Conservation (phyloP, 37 sponge, comb jelly and placozoan genomes). For the Chondrilla cf. caribensis region DNA sequence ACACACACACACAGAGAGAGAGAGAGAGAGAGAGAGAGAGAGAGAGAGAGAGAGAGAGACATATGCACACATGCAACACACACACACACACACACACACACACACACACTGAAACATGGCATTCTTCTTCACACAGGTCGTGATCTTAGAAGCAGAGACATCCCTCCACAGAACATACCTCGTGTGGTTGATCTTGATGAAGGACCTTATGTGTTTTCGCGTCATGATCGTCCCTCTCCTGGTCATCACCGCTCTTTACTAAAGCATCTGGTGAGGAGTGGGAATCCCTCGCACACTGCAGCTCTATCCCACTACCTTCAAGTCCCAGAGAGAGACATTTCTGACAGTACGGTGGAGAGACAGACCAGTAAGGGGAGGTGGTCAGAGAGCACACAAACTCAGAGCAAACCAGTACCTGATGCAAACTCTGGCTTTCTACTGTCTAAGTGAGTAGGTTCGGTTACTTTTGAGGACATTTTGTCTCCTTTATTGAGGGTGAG, state of each 20-base stretch:
- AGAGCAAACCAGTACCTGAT: background rate
- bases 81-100: constrained; percentile 30
- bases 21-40: background rate
- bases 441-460: constrained; percentile 18
- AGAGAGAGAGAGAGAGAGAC: too few relatives aligned
- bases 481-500: too few relatives aligned
- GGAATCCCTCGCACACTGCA: background rate
- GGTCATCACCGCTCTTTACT: background rate
- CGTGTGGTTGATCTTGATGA: constrained; percentile 10
- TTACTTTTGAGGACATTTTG: too few relatives aligned
- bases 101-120: background rate
- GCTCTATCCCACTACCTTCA: constrained; percentile 13
- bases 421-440: background rate
- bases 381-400: background rate
- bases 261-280: constrained; percentile 10
- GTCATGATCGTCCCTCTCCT: constrained; percentile 5
- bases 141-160: background rate
- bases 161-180: background rate
- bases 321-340: background rate
- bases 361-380: background rate
- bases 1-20: constrained; percentile 9
- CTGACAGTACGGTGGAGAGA: background rate
- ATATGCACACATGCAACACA: constrained; percentile 34
- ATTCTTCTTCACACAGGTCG: constrained; percentile 1
- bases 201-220: background rate